Evolutionary conservation across 2,113 vertebrate genomes (phyloP), one percentile per base, ranked within the genome.

Genomic region (Polyodon spathula): DNA sequence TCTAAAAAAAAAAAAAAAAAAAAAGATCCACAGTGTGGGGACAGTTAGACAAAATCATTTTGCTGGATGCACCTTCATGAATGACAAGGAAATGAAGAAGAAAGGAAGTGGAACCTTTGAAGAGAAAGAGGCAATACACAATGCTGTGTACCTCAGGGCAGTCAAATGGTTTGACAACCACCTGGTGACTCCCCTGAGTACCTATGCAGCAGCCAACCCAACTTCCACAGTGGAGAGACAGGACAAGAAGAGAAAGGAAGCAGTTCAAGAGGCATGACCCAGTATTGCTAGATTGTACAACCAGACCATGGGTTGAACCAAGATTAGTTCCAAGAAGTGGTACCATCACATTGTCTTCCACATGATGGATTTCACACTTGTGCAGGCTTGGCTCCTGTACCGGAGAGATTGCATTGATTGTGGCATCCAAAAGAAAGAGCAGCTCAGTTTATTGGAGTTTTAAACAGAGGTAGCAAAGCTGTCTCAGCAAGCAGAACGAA

Each of bases 271-370:
- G 14, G 15, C 14, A 37, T 40, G 64, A 8, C 54, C 54, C 38
- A 66, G 12, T 17, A 58, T 62, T 58, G 59, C 57, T 2, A 4
- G 4, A 6, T 16, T 11, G 3, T 63, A 63, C 56, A 67, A 67
- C 39, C 62, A 67, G 40, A 59, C 54, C 37, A 66, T 59, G 48
- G 65, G 65, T 12, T 50, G 65, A 46, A 67, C 54, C 8, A 63
- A 59, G n/a, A 27, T 63, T 15, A 40, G 60, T 12, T 59, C 55
- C 6, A 63, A 51, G 48, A 67, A 63, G 12, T 59, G 55, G 65
- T 52, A 64, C n/a, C 62, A 61, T 15, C 12, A 4, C 17, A 40
- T 61, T 42, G 15, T 62, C n/a, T 62, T 62, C 16, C 60, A 65
- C 17, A 54, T 60, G 58, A 5, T 54, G 50, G 58, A 60, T 46